phyloP scores from a whole-genome alignment of 1,140 invertebrate species.

The Ladona fulva region DNA sequence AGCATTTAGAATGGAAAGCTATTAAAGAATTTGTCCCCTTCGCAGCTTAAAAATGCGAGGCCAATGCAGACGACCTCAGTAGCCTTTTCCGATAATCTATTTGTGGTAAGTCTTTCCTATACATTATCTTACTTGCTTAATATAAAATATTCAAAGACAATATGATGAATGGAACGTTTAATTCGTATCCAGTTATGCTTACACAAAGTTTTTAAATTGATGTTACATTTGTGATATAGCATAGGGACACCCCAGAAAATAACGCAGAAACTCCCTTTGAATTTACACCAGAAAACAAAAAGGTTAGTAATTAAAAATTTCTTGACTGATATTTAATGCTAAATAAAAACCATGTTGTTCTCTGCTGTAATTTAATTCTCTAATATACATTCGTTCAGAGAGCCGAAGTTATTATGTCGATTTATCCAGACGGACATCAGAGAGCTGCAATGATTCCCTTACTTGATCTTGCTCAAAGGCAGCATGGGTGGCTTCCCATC shows the following conservation, averaged over 20 bases:
- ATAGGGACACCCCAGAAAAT: slow-evolving; percentile 84
- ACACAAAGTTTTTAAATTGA: too few species aligned
- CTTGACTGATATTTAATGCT: neutral
- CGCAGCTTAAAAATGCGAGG: neutral
- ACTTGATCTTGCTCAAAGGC: slow-evolving; percentile 93
- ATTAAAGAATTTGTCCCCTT: too few species aligned
- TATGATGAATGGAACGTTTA: too few species aligned
- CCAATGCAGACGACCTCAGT: neutral
- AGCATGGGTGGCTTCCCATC: slow-evolving; percentile 95
- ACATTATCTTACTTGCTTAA: too few species aligned
- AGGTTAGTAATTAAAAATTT: slow-evolving; percentile 43
- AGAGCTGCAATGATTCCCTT: slow-evolving; percentile 93
- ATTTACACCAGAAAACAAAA: slow-evolving; percentile 83
- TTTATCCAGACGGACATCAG: slow-evolving; percentile 96
- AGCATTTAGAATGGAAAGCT: too few species aligned
- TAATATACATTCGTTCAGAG: slow-evolving; percentile 45
- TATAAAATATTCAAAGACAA: too few species aligned
- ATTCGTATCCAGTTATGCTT: too few species aligned
- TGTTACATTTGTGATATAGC: slow-evolving; percentile 34
- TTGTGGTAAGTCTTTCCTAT: neutral
- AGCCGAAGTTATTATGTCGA: slow-evolving; percentile 79
- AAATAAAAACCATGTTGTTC: slow-evolving; percentile 13
- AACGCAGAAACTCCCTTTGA: slow-evolving; percentile 87
- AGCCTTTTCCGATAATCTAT: neutral
- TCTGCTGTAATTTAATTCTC: slow-evolving; percentile 14